Base-by-base conservation (phyloP, 2,888 invertebrate genomes). In the Physocephala rufipes region DNA sequence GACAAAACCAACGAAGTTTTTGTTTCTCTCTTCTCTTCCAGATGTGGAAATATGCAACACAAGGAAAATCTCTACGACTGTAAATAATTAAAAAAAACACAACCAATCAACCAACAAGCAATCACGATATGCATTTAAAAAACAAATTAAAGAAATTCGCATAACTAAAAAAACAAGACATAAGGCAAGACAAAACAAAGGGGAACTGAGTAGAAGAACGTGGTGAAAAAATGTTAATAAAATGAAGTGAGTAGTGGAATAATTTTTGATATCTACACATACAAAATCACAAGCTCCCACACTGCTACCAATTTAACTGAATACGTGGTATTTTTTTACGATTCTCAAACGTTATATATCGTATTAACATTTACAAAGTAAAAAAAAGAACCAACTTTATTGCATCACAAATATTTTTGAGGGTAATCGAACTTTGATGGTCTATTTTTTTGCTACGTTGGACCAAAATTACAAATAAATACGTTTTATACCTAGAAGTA, bases 101-200 rank as follows among this genome's bases (percentile, higher is more conserved):
- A 16, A 19, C n/a, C 49, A n/a, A 51, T 15, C 16, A 51, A 53
- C 9, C 12, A 53, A 13, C n/a, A 21, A 12, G 53, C 53, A 53
- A n/a, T 53, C 53, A 21, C 21, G 53, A 53, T 53, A 53, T 53
- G 53, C 19, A 53, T 53, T 53, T 13, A 9, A 53, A 53, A 53
- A 21, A 2, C 16, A n/a, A n/a, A n/a, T n/a, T n/a, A 53, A 21
- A 53, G 53, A 53, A 7, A 53, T 36, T 36, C 36, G 36, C 9
- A 36, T 36, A 36, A 36, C 21, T 21, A n/a, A 53, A 9, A 1
- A 53, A 1, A 16, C 51, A 16, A 51, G 1, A 47, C 15, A 51
- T 19, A 51, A 51, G 51, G 19, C 5, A 12, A 13, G 19, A 51
- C 19, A 16, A 53, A n/a, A 21, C 12, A n/a, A 9, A 9, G 21